These are phyloP conservation scores for Listrodromus nycthemerus DNA, from an alignment of 2,888 invertebrate species.

Conservation along the genomic window DNA sequence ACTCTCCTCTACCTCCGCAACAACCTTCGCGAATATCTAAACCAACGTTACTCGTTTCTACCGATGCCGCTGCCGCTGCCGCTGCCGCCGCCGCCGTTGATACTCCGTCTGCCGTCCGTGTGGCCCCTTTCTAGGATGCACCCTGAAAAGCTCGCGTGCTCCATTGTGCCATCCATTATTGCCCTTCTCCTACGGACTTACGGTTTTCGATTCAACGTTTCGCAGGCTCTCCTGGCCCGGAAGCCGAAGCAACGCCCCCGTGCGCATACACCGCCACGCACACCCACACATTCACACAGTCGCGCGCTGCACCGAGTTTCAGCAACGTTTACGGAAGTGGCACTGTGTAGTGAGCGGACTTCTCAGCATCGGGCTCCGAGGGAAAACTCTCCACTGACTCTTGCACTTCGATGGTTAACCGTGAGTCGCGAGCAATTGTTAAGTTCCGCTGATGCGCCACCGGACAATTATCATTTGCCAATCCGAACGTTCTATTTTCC, in stretches of 20 bases:
- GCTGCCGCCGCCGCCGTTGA: not conserved
- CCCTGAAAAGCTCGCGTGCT: constrained; percentile 73
- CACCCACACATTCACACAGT: constrained; percentile 5
- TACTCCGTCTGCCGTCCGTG: constrained; percentile 60
- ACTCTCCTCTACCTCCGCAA: constrained; percentile 73
- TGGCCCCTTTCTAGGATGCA: constrained; percentile 59
- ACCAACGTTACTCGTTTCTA: constrained; percentile 17
- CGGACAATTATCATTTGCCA: not conserved
- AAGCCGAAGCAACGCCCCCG: constrained; percentile 52
- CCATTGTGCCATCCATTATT: constrained; percentile 83
- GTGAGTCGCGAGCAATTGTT: not conserved
- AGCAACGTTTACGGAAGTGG: constrained; percentile 10
- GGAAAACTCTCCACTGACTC: constrained; percentile 8
- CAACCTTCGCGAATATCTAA: constrained; percentile 62
- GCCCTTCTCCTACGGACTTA: constrained; percentile 80
- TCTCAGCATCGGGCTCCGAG: constrained; percentile 19
- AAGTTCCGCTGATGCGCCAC: not conserved
- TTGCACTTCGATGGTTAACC: constrained; percentile 6
- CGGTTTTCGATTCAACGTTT: constrained; percentile 77
- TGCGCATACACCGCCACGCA: constrained; percentile 10
- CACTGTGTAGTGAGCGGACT: constrained; percentile 14
- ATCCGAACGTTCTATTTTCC: not conserved
- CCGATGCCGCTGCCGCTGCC: constrained; percentile 43
- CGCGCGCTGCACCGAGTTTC: constrained; percentile 9
- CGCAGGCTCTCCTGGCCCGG: constrained; percentile 43